Conservation (phyloP, 2,797 vertebrate genomes). For the Notamacropus eugenii region DNA sequence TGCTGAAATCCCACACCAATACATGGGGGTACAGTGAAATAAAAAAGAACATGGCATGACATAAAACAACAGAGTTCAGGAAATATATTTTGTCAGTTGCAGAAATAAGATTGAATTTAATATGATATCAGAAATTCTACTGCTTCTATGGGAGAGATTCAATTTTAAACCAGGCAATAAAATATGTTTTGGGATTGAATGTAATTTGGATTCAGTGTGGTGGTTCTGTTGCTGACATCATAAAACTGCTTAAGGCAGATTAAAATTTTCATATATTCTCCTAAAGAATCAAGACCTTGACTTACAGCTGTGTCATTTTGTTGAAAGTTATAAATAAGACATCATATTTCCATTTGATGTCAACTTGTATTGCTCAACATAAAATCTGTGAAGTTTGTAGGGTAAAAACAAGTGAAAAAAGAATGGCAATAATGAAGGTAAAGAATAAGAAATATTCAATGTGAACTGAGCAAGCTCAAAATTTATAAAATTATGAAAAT, state of each 20-base stretch:
- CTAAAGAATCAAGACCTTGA: constrained; percentile 43
- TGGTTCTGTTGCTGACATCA: not conserved
- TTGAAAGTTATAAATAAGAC: constrained; percentile 40
- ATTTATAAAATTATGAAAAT: not conserved
- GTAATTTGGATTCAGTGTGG: constrained; percentile 7
- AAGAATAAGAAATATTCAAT: not conserved
- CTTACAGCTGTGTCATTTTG: constrained; percentile 37
- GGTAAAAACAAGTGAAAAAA: constrained; percentile 18
- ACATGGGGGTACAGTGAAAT: not conserved
- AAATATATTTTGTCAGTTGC: constrained; percentile 32
- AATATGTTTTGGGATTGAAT: constrained; percentile 50
- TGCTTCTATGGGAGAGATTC: constrained; percentile 10
- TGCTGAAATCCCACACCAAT: constrained; percentile 38
- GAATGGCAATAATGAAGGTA: not conserved
- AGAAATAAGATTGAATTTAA: constrained; percentile 56
- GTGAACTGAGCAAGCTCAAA: not conserved
- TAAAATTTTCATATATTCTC: constrained; percentile 35
- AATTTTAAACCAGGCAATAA: not conserved
- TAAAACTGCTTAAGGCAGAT: constrained; percentile 37
- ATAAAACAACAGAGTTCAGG: not conserved
- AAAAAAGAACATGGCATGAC: not conserved
- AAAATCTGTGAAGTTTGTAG: constrained; percentile 20
- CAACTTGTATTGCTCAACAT: not conserved
- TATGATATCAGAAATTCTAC: constrained; percentile 32
- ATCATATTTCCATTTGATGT: constrained; percentile 38